Base-by-base conservation (phyloP, 2,113 vertebrate species). In the Anguilla rostrata region DNA sequence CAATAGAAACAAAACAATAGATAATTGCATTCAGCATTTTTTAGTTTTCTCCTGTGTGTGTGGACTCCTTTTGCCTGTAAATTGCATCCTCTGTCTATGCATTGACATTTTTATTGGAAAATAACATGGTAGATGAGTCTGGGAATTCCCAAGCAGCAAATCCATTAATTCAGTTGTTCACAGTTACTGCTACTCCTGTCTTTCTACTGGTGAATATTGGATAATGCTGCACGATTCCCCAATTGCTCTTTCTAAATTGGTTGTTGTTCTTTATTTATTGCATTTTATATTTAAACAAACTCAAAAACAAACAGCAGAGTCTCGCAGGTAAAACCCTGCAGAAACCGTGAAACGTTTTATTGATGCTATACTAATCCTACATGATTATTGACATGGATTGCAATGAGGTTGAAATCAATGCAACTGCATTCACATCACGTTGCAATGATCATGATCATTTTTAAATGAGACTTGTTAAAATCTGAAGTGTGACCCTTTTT, bases 71-170 rank as follows among this genome's bases (percentile, higher is more conserved):
- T 75, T 75, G n/a, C 71, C 71, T 34, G 71, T 75, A 75, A 75
- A 75, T 75, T 75, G 71, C 71, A 75, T 75, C 71, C 71, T 75
- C n/a, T 75, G 71, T 75, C 71, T 75, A 75, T 75, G 71, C 71
- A 75, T 75, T 75, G 71, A 75, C 71, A 75, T 75, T 75, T 75
- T 75, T 75, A 75, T 75, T 75, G 71, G 71, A 75, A 75, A 75
- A 75, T 75, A 75, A 75, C 71, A 75, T 75, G 71, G 71, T 75
- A 75, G 71, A 75, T 75, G 71, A 34, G 71, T 75, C 71, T 75
- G 71, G 71, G 71, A 34, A 75, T 75, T 75, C 71, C 34, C 71
- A 34, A 34, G 71, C 71, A 75, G 71, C n/a, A 34, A 75, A 75
- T 75, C 71, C 71, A 75, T 75, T 75, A 29, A 75, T 75, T 34